Evolutionary conservation across 2,797 vertebrate species (phyloP), one percentile per base, ranked within the genome.

Genomic region (Mionectes olivaceus): DNA sequence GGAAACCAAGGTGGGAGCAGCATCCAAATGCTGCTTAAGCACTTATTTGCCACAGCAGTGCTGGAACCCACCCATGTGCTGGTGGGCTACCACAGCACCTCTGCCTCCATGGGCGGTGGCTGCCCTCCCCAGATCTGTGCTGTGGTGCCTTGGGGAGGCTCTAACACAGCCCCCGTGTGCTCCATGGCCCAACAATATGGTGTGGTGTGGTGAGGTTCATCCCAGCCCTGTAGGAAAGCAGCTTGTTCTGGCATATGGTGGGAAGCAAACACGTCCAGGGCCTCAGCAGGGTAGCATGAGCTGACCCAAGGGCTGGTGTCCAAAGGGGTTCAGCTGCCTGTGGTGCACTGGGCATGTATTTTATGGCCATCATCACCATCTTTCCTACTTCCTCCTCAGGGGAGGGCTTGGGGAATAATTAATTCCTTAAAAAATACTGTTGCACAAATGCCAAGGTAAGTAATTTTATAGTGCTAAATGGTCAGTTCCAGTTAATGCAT

Each of bases 171-270:
- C 5, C 49, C 30, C 7, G 0, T 0, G 8, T 14, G 61, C 50
- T 4, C 68, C 52, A 4, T 0, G 47, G 61, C 57, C 73, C 28
- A 2, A 0, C 9, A 9, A 10, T 4, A 0, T 3, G 13, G 23
- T 0, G 6, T 1, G 5, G n/a, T 3, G 18, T 55, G 27, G 28
- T 4, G 37, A 39, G 44, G 49, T 44, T 8, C 7, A 8, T 1
- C 70, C 41, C 55, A 68, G 8, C 33, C 65, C 19, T 1, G 23
- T 0, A 15, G 21, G 7, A 23, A 76, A 49, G 63, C 81, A 22
- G 39, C 41, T 35, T 47, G 14, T 13, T 35, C 43, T 28, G 35
- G 61, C 28, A 3, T 2, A 1, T 3, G 57, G 8, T 1, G 13
- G 39, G 39, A 69, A 63, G 5, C 50, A 47, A 83, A 41, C 3